Conservation (phyloP, 2,888 invertebrate genomes). For the Chalcosyrphus nemorum region DNA sequence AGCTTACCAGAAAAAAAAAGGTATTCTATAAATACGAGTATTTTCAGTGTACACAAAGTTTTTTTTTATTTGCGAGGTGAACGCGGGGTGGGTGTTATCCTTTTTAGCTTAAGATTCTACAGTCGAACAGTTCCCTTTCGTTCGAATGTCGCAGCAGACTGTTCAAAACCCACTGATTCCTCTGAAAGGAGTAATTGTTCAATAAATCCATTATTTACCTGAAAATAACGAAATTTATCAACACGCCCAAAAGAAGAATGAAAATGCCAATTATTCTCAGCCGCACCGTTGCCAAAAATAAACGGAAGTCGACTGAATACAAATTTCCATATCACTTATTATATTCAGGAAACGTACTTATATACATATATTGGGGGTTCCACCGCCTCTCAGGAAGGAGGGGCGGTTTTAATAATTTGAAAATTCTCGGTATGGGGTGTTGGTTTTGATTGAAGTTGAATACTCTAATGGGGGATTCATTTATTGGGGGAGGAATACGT, state of each 20-base stretch:
- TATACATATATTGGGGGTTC: not conserved
- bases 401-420: not conserved
- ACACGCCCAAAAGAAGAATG: conserved; percentile 27
- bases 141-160: not conserved
- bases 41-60: not conserved
- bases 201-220: conserved; percentile 46
- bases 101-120: not conserved
- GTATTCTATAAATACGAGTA: conserved; percentile 4
- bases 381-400: not conserved
- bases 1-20: conserved; percentile 23
- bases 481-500: too few relatives aligned
- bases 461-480: too few relatives aligned
- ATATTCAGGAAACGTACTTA: not conserved
- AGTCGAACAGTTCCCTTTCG: not conserved
- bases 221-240: conserved; percentile 34
- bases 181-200: conserved; percentile 36
- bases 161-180: not conserved
- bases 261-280: conserved; percentile 34
- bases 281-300: not conserved
- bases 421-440: not conserved
- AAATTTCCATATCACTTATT: conserved; percentile 25
- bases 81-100: not conserved
- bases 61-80: not conserved
- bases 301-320: conserved; percentile 21
- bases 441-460: not conserved